Percentiles rank a stretch among this genome's conserved stretches.
Conservation (phyloP, 2,113 vertebrate genomes). For the Ceyx melanurus region DNA sequence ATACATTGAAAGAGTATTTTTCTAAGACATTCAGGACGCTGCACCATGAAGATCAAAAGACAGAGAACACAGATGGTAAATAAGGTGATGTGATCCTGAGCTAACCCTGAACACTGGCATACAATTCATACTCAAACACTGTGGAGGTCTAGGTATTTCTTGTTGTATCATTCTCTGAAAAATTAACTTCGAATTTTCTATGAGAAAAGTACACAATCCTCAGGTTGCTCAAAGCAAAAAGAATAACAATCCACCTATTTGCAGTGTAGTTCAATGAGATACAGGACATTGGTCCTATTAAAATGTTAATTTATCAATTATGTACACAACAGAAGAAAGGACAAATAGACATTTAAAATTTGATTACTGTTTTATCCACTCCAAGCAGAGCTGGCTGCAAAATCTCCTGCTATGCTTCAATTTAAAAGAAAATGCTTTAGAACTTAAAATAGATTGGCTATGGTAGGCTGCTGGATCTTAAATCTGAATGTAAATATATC, state of each 20-base stretch:
- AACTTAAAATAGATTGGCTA: background rate
- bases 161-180: background rate
- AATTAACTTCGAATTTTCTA: background rate
- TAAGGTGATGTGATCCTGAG: background rate
- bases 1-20: background rate
- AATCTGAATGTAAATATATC: background rate
- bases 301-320: slow-evolving; percentile 5
- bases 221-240: background rate
- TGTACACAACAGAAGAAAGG: background rate
- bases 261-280: background rate
- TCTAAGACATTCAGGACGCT: background rate
- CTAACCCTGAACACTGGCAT: background rate
- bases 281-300: background rate
- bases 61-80: background rate
- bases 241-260: background rate
- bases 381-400: background rate
- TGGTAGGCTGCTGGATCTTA: background rate
- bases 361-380: background rate
- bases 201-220: background rate
- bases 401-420: background rate
- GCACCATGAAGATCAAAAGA: background rate
- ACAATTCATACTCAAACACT: background rate
- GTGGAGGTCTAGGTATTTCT: background rate
- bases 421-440: background rate
- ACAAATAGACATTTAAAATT: background rate